These are phyloP conservation scores for Hypocryptadius cinnamomeus DNA, from an alignment of 2,113 vertebrate species.

Conservation along the genomic window DNA sequence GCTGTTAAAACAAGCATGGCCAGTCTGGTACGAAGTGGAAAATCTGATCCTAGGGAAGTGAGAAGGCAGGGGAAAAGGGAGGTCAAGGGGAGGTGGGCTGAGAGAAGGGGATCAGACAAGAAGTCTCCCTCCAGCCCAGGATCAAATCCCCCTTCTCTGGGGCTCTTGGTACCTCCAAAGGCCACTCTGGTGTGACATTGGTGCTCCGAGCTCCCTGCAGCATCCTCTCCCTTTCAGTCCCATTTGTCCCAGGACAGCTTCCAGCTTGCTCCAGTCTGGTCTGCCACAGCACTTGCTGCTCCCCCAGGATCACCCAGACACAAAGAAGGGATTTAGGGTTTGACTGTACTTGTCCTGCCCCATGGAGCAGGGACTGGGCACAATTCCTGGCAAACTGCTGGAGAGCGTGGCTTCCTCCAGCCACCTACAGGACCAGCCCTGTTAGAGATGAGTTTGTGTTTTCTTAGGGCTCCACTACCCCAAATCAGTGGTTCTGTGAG, in stretches of 20 bases:
- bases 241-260: background rate
- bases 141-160: background rate
- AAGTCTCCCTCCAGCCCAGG: background rate
- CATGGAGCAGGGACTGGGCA: rapidly evolving
- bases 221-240: background rate
- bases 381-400: background rate
- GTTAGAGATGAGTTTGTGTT: rapidly evolving
- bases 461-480: background rate
- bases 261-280: background rate
- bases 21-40: conserved; percentile 52
- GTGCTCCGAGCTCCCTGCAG: background rate
- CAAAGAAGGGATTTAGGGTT: background rate
- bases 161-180: background rate
- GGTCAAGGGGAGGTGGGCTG: conserved; percentile 40
- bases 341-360: background rate
- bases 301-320: rapidly evolving
- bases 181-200: background rate
- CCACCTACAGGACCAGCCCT: rapidly evolving
- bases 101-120: background rate
- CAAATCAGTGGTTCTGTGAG: background rate
- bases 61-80: conserved; percentile 4
- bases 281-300: rapidly evolving
- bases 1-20: conserved; percentile 62
- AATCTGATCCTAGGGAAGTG: conserved; percentile 36
- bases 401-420: background rate